Conservation (phyloP, 2,888 invertebrate species). For the Isoperla grammatica region DNA sequence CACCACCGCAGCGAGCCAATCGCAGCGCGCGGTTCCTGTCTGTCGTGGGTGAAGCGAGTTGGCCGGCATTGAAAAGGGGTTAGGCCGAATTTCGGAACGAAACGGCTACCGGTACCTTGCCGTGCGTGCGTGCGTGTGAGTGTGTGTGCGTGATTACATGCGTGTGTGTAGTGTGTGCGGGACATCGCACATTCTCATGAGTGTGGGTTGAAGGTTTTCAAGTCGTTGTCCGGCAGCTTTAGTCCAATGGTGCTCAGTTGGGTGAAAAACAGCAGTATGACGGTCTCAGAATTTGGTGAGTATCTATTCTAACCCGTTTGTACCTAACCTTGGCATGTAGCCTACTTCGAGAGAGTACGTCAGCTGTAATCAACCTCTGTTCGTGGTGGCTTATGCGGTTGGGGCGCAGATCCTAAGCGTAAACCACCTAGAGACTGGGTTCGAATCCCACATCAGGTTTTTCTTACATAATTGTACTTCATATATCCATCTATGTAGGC, state of each 20-base stretch:
- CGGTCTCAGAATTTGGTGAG: conserved; percentile 11
- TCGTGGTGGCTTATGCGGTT: too few species aligned
- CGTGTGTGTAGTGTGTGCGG: background rate
- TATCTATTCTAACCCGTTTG: too few species aligned
- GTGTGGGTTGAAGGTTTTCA: background rate
- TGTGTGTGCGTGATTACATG: background rate
- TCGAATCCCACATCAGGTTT: background rate
- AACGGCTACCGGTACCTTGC: background rate
- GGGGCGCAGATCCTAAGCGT: too few species aligned
- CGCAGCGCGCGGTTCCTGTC: background rate
- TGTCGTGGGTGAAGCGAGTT: background rate
- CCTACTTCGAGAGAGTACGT: too few species aligned
- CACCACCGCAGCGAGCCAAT: conserved; percentile 11
- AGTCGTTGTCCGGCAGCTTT: background rate
- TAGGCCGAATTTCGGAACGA: background rate
- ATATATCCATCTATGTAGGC: too few species aligned
- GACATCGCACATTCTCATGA: too few species aligned
- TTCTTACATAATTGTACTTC: background rate
- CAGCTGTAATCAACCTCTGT: background rate
- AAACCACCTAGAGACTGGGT: too few species aligned
- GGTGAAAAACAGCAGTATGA: conserved; percentile 11
- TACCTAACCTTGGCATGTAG: too few species aligned
- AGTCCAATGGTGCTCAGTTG: background rate
- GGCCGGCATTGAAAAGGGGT: background rate
- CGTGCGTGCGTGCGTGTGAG: background rate